Evolutionary conservation across 2,797 vertebrate species (phyloP), one percentile per base, ranked within the genome.

Genomic region (Podargus strigoides): DNA sequence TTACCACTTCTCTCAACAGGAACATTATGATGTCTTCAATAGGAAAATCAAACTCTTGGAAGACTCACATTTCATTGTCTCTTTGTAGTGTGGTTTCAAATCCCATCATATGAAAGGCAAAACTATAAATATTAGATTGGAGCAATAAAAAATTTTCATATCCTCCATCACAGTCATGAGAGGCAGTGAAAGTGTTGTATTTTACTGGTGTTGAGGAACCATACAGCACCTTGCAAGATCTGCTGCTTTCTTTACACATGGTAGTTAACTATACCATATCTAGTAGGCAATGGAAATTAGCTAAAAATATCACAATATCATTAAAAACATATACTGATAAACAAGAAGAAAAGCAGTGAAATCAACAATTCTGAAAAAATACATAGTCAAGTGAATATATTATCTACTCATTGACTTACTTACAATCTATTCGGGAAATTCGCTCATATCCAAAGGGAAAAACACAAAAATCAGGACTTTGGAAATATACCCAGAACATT

Each of bases 91-190:
- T 55, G 72, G 58, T 73, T 92, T 93, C 58, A 89, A 92, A 92
- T 69, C 85, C 50, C 85, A 79, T 9, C 3, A 0, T 42, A 58
- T 67, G 73, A 90, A 89, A 91, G 37, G n/a, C 23, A 86, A 81
- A 84, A 26, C 18, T 74, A 84, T 75, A 96, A 84, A 91, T 91
- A 95, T 46, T 81, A 92, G 92, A 95, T 78, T 3, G 14, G 18
- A 92, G 34, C 23, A 84, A 91, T 88, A 58, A 90, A 95, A 63
- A 74, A 83, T 84, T 91, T 94, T 90, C 14, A 7, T 39, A 22
- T 69, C 37, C 92, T 89, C 53, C n/a, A 30, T 60, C 77, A 32
- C 30, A 78, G 22, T 72, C 55, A 46, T 84, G 15, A 7, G 55
- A 91, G 66, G 36, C 72, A 92, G 52, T 5, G 15, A 87, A 93